Percentiles rank a stretch among this genome's conserved stretches.
phyloP scores from a whole-genome alignment of 2,888 invertebrate genomes.

The Melieria omissa region DNA sequence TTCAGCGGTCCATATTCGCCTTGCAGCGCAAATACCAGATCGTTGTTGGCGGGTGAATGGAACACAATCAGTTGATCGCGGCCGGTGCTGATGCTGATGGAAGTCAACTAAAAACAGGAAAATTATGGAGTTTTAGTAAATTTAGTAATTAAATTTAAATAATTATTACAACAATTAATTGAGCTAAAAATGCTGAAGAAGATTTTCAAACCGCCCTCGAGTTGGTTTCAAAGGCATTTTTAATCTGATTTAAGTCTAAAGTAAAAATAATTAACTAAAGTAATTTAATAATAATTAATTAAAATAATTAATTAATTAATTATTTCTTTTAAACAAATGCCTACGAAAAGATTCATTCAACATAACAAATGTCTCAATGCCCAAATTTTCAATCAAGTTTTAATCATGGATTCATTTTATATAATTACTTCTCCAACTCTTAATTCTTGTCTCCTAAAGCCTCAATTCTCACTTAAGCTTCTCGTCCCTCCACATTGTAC shows the following conservation, averaged over 20 bases:
- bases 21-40: conserved; percentile 84
- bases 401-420: no score
- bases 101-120: conserved; percentile 73
- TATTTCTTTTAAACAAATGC: not conserved
- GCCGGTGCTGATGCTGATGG: conserved; percentile 86
- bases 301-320: not conserved
- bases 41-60: conserved; percentile 88
- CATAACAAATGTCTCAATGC: no score
- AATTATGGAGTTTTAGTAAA: not conserved
- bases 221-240: not conserved
- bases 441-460: no score
- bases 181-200: no score
- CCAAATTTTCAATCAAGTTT: no score
- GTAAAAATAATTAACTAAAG: not conserved
- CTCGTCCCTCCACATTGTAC: conserved; percentile 18
- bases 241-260: not conserved
- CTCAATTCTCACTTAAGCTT: no score
- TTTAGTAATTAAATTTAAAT: not conserved
- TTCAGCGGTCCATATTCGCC: conserved; percentile 61
- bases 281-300: not conserved
- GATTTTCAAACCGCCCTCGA: no score
- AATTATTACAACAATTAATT: no score
- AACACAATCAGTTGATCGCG: conserved; percentile 88
- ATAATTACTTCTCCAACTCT: no score
- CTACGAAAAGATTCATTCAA: no score